These are phyloP conservation scores for Athalia rosae DNA, from an alignment of 2,888 invertebrate species.

Conservation along the genomic window DNA sequence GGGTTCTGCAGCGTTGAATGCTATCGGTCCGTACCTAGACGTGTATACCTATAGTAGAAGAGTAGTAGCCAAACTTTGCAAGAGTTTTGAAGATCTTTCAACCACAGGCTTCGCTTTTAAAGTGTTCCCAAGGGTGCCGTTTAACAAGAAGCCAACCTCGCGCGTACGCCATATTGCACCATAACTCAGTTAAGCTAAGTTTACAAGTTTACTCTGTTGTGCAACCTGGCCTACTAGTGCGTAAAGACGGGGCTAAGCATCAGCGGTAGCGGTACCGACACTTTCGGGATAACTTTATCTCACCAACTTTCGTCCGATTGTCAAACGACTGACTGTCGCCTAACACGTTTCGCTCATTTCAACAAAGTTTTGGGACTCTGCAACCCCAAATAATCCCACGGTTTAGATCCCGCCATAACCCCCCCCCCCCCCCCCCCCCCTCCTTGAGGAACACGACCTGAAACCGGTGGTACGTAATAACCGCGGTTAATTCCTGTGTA, in stretches of 20 bases:
- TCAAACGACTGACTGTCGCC: slow-evolving; percentile 10
- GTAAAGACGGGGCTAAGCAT: neutral
- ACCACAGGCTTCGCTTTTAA: slow-evolving; percentile 46
- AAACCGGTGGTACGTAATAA: slow-evolving; percentile 1
- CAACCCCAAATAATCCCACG: neutral
- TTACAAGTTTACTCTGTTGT: slow-evolving; percentile 42
- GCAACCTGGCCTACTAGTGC: slow-evolving; percentile 40
- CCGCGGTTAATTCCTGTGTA: neutral
- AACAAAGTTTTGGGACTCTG: neutral
- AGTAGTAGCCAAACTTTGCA: slow-evolving; percentile 34
- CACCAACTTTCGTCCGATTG: slow-evolving; percentile 31
- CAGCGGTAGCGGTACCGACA: slow-evolving; percentile 9
- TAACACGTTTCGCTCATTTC: slow-evolving; percentile 1
- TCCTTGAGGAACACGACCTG: neutral
- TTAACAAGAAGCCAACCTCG: slow-evolving; percentile 46
- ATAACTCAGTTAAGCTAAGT: slow-evolving; percentile 41
- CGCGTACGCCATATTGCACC: slow-evolving; percentile 42
- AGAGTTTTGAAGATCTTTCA: slow-evolving; percentile 49
- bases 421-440: no score
- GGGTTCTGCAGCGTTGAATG: slow-evolving; percentile 55
- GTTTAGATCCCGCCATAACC: neutral
- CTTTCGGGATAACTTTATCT: slow-evolving; percentile 31
- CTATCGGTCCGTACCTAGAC: neutral
- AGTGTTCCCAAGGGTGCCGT: slow-evolving; percentile 54
- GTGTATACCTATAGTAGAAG: neutral